phyloP scores from a whole-genome alignment of 2,113 vertebrate species.

The Esox niger region DNA sequence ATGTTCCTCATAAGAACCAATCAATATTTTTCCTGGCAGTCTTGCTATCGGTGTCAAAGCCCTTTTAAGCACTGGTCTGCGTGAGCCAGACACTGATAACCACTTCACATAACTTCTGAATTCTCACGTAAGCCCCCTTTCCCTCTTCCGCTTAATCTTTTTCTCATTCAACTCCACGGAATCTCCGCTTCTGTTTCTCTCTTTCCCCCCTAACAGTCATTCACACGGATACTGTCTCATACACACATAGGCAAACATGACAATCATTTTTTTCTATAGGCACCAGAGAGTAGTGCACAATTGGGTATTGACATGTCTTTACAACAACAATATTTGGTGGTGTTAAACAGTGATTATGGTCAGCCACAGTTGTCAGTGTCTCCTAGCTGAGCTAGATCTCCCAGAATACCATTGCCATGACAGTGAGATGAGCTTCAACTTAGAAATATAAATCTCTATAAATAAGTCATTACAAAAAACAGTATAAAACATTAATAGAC shows the following conservation, averaged over 20 bases:
- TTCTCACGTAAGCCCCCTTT: constrained; percentile 51
- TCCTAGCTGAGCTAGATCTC: not conserved
- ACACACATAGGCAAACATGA: constrained; percentile 10
- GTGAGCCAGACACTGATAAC: constrained; percentile 34
- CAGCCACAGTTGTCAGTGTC: constrained; percentile 1
- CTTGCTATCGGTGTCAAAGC: constrained; percentile 44
- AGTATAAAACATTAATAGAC: constrained; percentile 49
- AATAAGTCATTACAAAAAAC: constrained; percentile 61
- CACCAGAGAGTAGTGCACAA: constrained; percentile 35
- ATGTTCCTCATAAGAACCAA: constrained; percentile 58
- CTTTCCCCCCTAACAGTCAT: constrained; percentile 7
- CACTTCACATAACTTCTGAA: constrained; percentile 42
- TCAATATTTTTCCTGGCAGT: constrained; percentile 59
- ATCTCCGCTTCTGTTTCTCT: constrained; percentile 20
- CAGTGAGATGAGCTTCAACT: constrained; percentile 43
- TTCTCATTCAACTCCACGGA: constrained; percentile 16
- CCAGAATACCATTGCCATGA: constrained; percentile 22
- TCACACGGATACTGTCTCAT: no score
- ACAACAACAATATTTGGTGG: constrained; percentile 28
- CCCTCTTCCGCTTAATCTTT: constrained; percentile 14
- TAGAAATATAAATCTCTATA: constrained; percentile 68
- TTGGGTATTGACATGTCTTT: constrained; percentile 22
- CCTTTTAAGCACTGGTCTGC: constrained; percentile 18
- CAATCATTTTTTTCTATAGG: not conserved
- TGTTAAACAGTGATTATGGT: constrained; percentile 25